A percentile compares a stretch with the other conserved stretches of the same genome.
Evolutionary conservation across 2,113 vertebrate species (phyloP).

Genomic region (Rhinichthys klamathensis): DNA sequence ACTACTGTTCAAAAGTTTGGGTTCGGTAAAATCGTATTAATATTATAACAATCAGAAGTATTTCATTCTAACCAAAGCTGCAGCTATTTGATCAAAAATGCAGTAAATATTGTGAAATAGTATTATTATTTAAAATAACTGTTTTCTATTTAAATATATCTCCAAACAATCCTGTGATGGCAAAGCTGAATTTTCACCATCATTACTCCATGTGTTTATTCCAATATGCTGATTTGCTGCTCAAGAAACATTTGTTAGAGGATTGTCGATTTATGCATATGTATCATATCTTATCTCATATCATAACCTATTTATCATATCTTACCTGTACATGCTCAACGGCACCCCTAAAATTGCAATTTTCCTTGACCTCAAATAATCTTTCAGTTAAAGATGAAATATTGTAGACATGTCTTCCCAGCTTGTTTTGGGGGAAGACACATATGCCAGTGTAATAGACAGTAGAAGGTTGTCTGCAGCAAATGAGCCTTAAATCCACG

Average conservation of each 20-base stretch:
- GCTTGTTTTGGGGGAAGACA: not conserved
- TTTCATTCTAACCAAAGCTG: not conserved
- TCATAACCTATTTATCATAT: too few relatives aligned
- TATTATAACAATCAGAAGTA: not conserved
- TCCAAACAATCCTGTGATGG: too few relatives aligned
- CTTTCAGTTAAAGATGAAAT: not conserved
- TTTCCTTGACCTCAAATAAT: not conserved
- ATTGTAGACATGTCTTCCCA: not conserved
- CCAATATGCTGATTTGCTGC: too few relatives aligned
- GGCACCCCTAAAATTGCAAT: not conserved
- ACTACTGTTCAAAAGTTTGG: not conserved
- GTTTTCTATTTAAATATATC: too few relatives aligned
- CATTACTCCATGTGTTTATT: too few relatives aligned
- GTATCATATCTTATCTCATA: too few relatives aligned
- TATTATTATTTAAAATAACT: too few relatives aligned
- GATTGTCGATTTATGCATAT: too few relatives aligned
- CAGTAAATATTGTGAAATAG: not conserved
- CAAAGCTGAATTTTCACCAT: too few relatives aligned
- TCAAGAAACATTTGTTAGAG: too few relatives aligned
- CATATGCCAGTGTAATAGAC: not conserved
- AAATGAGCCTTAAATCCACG: slow-evolving; percentile 12
- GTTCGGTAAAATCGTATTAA: not conserved
- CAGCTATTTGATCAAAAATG: not conserved
- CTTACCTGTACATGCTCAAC: too few relatives aligned
- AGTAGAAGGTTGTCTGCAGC: slow-evolving; percentile 8